Evolutionary conservation across 2,797 vertebrate species (phyloP), one percentile per base, ranked within the genome.

Genomic region (Lagocephalus sceleratus): DNA sequence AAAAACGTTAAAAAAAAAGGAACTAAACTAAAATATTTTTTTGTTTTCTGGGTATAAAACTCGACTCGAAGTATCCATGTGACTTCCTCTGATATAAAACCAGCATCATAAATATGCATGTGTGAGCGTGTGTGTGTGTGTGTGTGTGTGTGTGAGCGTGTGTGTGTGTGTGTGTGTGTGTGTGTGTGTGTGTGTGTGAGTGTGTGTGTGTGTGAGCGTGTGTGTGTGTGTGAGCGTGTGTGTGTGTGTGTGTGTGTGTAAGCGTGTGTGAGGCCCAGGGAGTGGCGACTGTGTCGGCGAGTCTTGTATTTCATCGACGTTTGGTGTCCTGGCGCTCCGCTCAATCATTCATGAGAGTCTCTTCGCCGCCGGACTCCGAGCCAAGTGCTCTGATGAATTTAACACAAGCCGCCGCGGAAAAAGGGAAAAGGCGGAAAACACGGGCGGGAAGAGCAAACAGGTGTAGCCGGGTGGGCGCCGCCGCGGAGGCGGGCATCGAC

Each of bases 261-360:
- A 58, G 62, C 23, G 1, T 48, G 6, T 61, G 39, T 21, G 54
- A 64, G 57, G 73, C 57, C 16, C 57, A 78, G 71, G 59, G 63
- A 19, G 66, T n/a, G n/a, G n/a, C n/a, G n/a, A 71, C 16, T 62
- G 73, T 85, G 81, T 82, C 76, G 74, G 48, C 21, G 57, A 70
- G 71, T 47, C 66, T 68, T 66, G 74, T 57, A 56, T 79, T 83
- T 70, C 67, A 70, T 57, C 74, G 75, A 76, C 81, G 73, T 82
- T 75, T 61, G 66, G 47, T 57, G 62, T 68, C 69, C 63, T 69
- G 68, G 74, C 68, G 16, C 16, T 59, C 73, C 22, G 54, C 62
- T 81, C 61, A 83, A 83, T 76, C 62, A 83, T 85, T 56, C 58
- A 82, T 69, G 71, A 72, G 68, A 51, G 60, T 79, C 70, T 81